A percentile compares a stretch with the other conserved stretches of the same genome.
Conservation (phyloP, 2,797 vertebrate species). For the Tapirus indicus region DNA sequence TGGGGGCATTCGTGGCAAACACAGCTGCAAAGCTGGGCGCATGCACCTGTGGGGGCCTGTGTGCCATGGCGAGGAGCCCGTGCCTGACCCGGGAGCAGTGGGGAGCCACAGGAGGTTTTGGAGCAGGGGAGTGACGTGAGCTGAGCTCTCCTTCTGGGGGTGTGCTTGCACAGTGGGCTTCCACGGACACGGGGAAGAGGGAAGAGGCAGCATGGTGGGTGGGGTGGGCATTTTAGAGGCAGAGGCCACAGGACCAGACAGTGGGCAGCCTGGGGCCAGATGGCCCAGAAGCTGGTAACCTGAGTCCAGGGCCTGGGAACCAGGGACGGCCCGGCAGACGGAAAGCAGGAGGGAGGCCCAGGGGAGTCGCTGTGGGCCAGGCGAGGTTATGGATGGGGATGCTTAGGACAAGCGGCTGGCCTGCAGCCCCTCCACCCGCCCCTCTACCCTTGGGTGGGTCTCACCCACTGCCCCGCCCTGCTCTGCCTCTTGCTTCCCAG, state of each 20-base stretch:
- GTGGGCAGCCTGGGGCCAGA: not conserved
- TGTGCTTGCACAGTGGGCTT: too few relatives aligned
- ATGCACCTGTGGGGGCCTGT: fast-evolving
- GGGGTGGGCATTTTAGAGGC: not conserved
- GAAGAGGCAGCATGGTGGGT: fast-evolving
- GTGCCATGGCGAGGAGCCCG: fast-evolving
- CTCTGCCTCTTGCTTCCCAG: too few relatives aligned
- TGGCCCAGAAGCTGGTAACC: not conserved
- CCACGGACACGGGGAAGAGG: fast-evolving
- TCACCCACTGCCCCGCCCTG: not conserved
- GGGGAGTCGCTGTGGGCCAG: fast-evolving
- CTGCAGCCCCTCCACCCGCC: fast-evolving
- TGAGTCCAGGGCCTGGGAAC: not conserved
- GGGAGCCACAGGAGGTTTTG: not conserved
- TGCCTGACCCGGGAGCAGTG: not conserved
- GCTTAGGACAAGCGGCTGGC: too few relatives aligned
- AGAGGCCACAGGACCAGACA: too few relatives aligned
- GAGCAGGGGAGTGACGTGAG: not conserved
- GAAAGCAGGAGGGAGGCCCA: not conserved
- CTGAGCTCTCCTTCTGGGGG: not conserved
- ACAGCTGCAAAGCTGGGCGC: too few relatives aligned
- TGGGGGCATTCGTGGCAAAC: not conserved
- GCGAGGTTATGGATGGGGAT: not conserved
- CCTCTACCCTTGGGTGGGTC: not conserved
- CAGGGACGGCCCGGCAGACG: fast-evolving